Evolutionary conservation across 2,113 vertebrate genomes (phyloP).

Genomic region (Bufo bufo): DNA sequence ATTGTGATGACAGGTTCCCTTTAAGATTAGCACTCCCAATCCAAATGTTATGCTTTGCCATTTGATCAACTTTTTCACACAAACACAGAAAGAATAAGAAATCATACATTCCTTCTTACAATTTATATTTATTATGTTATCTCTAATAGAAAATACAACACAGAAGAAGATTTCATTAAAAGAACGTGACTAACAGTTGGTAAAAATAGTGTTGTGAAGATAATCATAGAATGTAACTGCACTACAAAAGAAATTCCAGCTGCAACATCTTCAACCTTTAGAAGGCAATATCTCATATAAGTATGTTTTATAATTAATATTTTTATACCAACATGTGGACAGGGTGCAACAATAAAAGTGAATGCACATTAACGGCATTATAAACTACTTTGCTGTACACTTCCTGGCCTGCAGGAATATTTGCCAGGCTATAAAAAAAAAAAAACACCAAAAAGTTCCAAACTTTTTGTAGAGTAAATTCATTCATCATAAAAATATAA

Average conservation of each 20-base stretch:
- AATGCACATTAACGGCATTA: constrained; percentile 46
- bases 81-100: not conserved
- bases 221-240: not conserved
- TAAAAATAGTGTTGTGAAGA: constrained; percentile 19
- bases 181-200: constrained; percentile 11
- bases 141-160: constrained; percentile 47
- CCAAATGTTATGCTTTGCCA: not conserved
- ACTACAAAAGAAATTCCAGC: constrained; percentile 30
- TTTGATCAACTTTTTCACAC: not conserved
- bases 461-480: constrained; percentile 20
- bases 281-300: constrained; percentile 1
- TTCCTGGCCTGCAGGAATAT: constrained; percentile 59
- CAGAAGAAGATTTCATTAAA: constrained; percentile 38
- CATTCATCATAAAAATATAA: constrained; percentile 43
- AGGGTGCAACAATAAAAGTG: constrained; percentile 16
- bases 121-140: constrained; percentile 47
- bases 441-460: not conserved
- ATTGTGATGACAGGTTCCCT: no score
- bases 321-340: constrained; percentile 23
- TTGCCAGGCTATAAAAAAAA: constrained; percentile 52
- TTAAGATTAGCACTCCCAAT: no score
- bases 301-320: not conserved
- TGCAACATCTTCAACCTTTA: constrained; percentile 7
- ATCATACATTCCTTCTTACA: not conserved
- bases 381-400: constrained; percentile 49